A percentile compares a stretch with the other conserved stretches of the same genome.
Conservation (phyloP, 2,113 vertebrate genomes). For the Nipponia nippon region DNA sequence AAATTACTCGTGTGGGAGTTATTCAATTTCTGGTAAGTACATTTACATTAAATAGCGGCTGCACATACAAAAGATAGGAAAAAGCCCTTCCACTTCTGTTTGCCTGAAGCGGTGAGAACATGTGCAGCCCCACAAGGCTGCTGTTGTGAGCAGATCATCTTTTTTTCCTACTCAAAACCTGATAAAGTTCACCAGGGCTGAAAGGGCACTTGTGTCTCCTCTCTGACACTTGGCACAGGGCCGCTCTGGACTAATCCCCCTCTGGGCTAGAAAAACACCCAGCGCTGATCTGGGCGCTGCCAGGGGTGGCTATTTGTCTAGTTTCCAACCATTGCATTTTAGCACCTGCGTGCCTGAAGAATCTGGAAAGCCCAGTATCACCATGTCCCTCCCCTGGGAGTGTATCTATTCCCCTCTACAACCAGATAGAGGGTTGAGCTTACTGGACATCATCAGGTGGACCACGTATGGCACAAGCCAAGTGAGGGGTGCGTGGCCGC, state of each 20-base stretch:
- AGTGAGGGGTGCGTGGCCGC: not conserved
- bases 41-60: slow-evolving; percentile 21
- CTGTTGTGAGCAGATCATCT: not conserved
- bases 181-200: not conserved
- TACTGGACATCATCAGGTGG: not conserved
- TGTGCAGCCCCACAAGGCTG: not conserved
- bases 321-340: not conserved
- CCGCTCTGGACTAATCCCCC: not conserved
- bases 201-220: not conserved
- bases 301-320: not conserved
- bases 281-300: not conserved
- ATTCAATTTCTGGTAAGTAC: slow-evolving; percentile 25
- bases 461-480: not conserved
- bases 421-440: not conserved
- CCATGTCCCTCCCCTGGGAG: not conserved
- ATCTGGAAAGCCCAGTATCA: not conserved
- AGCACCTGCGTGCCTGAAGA: rapidly evolving
- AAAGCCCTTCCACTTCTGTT: not conserved
- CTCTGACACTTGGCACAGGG: not conserved
- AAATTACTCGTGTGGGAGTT: slow-evolving; percentile 35
- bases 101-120: not conserved
- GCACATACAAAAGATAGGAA: not conserved
- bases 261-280: not conserved
- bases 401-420: not conserved
- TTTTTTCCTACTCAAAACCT: not conserved